A percentile compares a stretch with the other conserved stretches of the same genome.
Evolutionary conservation across 2,797 vertebrate species (phyloP).

Genomic region (Xerus rutilus): DNA sequence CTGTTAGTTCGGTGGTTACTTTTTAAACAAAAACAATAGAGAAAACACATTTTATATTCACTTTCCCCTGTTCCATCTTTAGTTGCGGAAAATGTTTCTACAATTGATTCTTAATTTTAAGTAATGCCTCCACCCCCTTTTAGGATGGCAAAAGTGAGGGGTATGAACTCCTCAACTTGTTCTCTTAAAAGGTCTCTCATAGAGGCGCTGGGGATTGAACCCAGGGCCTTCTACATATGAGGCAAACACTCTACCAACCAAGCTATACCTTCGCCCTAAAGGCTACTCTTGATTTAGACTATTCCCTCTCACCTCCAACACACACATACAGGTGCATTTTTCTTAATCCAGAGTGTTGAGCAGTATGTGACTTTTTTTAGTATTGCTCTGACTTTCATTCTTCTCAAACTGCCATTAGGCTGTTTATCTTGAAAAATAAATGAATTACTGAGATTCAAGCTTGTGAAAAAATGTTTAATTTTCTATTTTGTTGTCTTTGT

Average conservation of each 20-base stretch:
- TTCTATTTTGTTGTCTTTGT: conserved; percentile 84
- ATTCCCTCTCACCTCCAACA: not conserved
- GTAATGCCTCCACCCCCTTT: not conserved
- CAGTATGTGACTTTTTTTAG: not conserved
- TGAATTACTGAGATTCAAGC: conserved; percentile 83
- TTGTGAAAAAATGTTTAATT: conserved; percentile 81
- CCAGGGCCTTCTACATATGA: too few species aligned
- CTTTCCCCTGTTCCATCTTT: not conserved
- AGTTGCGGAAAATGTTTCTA: not conserved
- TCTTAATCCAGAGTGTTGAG: not conserved
- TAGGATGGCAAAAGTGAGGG: not conserved
- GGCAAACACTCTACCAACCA: too few species aligned
- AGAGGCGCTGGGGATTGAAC: too few species aligned
- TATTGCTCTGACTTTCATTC: not conserved
- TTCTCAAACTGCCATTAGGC: conserved; percentile 49
- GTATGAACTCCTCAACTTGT: not conserved
- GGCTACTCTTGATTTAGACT: not conserved
- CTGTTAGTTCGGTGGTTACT: not conserved
- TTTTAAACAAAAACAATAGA: conserved; percentile 28
- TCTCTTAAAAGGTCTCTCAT: not conserved
- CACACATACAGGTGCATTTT: not conserved
- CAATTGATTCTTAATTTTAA: conserved; percentile 9
- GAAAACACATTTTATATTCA: not conserved
- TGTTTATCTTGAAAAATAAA: conserved; percentile 80
- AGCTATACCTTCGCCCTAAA: not conserved